Conservation (phyloP, 2,888 invertebrate species). For the Pycnomerus fuliginosus region DNA sequence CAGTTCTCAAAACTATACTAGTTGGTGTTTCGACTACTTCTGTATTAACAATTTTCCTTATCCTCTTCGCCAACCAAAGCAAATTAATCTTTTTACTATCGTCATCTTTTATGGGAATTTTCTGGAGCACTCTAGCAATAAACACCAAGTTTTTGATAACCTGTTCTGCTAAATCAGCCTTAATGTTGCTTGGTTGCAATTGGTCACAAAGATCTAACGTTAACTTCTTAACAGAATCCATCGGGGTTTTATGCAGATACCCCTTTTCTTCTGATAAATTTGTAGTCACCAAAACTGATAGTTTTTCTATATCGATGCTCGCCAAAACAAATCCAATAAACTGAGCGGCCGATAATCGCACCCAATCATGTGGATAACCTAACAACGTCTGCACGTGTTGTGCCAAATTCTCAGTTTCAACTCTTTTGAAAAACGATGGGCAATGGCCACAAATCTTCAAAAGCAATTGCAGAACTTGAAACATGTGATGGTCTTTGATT, state of each 20-base stretch:
- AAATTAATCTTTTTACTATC: slow-evolving; percentile 60
- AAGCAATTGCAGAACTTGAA: slow-evolving; percentile 71
- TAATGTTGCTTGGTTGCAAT: slow-evolving; percentile 62
- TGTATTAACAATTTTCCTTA: slow-evolving; percentile 73
- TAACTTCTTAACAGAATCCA: slow-evolving; percentile 63
- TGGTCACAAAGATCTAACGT: slow-evolving; percentile 76
- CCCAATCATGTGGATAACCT: slow-evolving; percentile 84
- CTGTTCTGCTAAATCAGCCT: slow-evolving; percentile 74
- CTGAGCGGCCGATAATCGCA: slow-evolving; percentile 75
- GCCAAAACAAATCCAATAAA: slow-evolving; percentile 72
- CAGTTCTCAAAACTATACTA: slow-evolving; percentile 67
- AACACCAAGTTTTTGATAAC: slow-evolving; percentile 69
- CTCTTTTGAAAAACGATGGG: slow-evolving; percentile 58
- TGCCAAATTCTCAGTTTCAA: slow-evolving; percentile 59
- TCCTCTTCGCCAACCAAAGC: slow-evolving; percentile 71
- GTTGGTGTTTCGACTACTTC: slow-evolving; percentile 75
- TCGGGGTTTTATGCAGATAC: slow-evolving; percentile 62
- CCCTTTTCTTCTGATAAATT: slow-evolving; percentile 35
- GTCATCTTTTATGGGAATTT: slow-evolving; percentile 51
- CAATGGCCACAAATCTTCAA: slow-evolving; percentile 68
- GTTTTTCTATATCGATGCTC: slow-evolving; percentile 61
- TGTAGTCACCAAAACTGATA: slow-evolving; percentile 55
- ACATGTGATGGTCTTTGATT: slow-evolving; percentile 71
- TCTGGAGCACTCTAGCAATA: slow-evolving; percentile 66
- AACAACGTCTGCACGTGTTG: slow-evolving; percentile 71